phyloP scores from a whole-genome alignment of 2,113 vertebrate species.

The Erinaceus europaeus region DNA sequence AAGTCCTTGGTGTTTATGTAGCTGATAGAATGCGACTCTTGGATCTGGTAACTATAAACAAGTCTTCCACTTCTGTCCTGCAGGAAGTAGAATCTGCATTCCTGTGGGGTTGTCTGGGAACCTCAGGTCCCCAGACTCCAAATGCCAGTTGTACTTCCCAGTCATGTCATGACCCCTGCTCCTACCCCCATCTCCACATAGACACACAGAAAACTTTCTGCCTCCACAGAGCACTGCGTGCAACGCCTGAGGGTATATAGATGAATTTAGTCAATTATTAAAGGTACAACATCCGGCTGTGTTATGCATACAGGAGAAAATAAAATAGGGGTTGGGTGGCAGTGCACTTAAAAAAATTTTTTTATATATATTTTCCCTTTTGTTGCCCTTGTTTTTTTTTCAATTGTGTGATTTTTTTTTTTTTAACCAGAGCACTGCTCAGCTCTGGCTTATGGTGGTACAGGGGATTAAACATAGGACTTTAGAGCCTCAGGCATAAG shows the following conservation, averaged over 20 bases:
- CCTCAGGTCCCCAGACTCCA: not conserved
- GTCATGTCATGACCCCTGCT: not conserved
- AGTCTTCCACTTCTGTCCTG: not conserved
- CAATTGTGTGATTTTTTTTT: too few species aligned
- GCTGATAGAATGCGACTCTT: not conserved
- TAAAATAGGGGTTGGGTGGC: not conserved
- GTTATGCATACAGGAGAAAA: not conserved
- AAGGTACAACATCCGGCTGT: not conserved
- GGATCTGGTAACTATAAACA: conserved; percentile 10
- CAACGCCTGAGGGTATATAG: not conserved
- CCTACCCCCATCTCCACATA: too few species aligned
- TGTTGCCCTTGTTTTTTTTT: too few species aligned
- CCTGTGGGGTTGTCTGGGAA: not conserved
- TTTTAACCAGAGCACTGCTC: too few species aligned
- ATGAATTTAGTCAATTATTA: not conserved
- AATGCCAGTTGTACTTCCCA: not conserved
- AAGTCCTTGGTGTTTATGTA: not conserved
- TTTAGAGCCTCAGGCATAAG: too few species aligned
- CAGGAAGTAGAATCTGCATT: not conserved
- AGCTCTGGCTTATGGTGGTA: too few species aligned
- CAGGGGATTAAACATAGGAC: too few species aligned
- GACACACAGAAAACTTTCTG: not conserved
- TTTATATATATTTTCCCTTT: too few species aligned
- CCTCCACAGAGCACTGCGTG: not conserved
- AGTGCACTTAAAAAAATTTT: too few species aligned